Percentiles rank a stretch among this genome's conserved stretches.
Evolutionary conservation across 1,140 invertebrate genomes (phyloP).

Genomic region (Apis florea): DNA sequence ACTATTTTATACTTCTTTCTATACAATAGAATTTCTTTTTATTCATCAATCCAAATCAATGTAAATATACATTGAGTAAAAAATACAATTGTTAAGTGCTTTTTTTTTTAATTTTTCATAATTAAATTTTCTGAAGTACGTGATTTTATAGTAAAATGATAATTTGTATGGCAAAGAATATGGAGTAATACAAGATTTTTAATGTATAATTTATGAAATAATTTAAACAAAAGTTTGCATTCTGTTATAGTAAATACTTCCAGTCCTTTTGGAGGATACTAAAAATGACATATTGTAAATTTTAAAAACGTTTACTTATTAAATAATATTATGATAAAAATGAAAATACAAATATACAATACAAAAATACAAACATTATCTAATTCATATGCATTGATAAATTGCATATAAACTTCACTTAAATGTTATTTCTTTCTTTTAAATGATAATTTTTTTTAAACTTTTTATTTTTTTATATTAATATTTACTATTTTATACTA

Average conservation of each 20-base stretch:
- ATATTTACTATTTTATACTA: too few species aligned
- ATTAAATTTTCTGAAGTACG: not conserved
- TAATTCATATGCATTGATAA: not conserved
- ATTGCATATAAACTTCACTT: not conserved
- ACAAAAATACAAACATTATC: not conserved
- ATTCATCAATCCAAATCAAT: not conserved
- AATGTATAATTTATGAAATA: conserved; percentile 67
- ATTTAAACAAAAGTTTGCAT: conserved; percentile 60
- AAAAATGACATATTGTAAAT: conserved; percentile 37
- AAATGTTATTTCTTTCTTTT: too few species aligned
- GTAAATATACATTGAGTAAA: not conserved
- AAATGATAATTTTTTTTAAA: too few species aligned
- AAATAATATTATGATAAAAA: not conserved
- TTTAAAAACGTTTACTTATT: not conserved
- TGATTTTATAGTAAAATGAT: conserved; percentile 60
- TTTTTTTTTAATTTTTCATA: conserved; percentile 6
- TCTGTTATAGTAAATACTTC: conserved; percentile 66
- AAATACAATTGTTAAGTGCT: not conserved
- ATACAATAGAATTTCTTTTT: not conserved
- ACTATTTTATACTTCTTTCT: not conserved
- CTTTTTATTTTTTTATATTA: too few species aligned
- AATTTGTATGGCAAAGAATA: conserved; percentile 60
- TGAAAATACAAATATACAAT: not conserved
- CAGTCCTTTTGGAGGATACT: conserved; percentile 68
- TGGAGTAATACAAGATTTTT: conserved; percentile 67